Conservation (phyloP, 2,888 invertebrate genomes). For the Sipha maydis region DNA sequence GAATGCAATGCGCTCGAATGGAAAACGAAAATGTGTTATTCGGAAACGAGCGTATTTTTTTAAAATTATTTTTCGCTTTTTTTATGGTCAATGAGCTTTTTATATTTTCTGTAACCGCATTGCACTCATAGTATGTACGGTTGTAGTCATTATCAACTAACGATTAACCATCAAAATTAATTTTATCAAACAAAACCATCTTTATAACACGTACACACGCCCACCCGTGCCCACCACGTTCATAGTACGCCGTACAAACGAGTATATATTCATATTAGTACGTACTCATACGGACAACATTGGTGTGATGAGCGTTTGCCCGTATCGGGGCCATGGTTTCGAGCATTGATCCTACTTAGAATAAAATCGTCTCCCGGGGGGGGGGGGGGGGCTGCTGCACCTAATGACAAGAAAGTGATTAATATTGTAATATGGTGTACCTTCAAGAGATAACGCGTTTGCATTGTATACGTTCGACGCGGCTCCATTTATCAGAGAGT, state of each 20-base stretch:
- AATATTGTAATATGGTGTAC: not conserved
- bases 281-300: not conserved
- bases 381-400: constrained; percentile 5
- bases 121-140: too few relatives aligned
- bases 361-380: not conserved
- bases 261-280: not conserved
- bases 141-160: too few relatives aligned
- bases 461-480: not conserved
- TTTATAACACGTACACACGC: not conserved
- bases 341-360: not conserved
- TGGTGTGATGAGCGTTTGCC: constrained; percentile 25
- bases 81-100: too few relatives aligned
- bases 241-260: not conserved
- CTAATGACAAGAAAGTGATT: constrained; percentile 30
- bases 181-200: not conserved
- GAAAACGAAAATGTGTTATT: too few relatives aligned
- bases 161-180: not conserved
- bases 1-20: too few relatives aligned
- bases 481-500: too few relatives aligned
- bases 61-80: too few relatives aligned
- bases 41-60: too few relatives aligned
- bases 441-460: too few relatives aligned
- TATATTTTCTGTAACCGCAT: too few relatives aligned
- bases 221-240: not conserved
- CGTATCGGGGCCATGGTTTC: constrained; percentile 39